Base-by-base conservation (phyloP, 2,797 vertebrate genomes). In the Nasua narica region DNA sequence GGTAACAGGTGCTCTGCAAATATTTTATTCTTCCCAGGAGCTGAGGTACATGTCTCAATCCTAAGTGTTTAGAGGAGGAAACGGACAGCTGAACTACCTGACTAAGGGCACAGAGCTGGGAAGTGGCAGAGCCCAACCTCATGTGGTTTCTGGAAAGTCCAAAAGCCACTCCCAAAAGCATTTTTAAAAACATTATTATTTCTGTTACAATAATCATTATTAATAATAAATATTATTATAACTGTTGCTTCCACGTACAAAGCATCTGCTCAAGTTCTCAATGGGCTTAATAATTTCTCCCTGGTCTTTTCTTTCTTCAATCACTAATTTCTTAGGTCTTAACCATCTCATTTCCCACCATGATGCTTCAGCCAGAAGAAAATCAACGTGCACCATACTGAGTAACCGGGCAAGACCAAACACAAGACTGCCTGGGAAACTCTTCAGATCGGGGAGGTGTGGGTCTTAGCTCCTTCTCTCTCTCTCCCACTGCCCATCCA, bases 301-400 rank as follows among this genome's bases (percentile, higher is more conserved):
- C 10, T 27, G 2, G 32, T 35, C 15, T 94, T 37, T 76, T 54
- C 37, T 62, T 37, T 40, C 40, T 60, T 40, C 8, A 14, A 7
- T 37, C 5, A 19, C 32, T 29, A 10, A 27, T 60, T 83, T 72
- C 50, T 67, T 37, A 3, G 25, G 29, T 65, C n/a, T 54, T 86
- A 58, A 8, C 50, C 23, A 67, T 50, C 69, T 25, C 1, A 0
- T 81, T 81, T 87, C 23, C n/a, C 9, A 65, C 3, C 23, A 40
- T 14, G 2, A 5, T 27, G 27, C 37, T 40, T 62, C n/a, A 48
- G 16, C 9, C n/a, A 10, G n/a, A 72, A 85, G 46, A 91, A 76
- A 15, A 52, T 21, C 1, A 10, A 21, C 2, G 54, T 29, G 40
- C 40, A n/a, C 23, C 13, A 37, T 0, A 7, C 0, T 19, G 32